These are phyloP conservation scores for Philopedon plagiatum DNA, from an alignment of 2,888 invertebrate species.

Conservation along the genomic window DNA sequence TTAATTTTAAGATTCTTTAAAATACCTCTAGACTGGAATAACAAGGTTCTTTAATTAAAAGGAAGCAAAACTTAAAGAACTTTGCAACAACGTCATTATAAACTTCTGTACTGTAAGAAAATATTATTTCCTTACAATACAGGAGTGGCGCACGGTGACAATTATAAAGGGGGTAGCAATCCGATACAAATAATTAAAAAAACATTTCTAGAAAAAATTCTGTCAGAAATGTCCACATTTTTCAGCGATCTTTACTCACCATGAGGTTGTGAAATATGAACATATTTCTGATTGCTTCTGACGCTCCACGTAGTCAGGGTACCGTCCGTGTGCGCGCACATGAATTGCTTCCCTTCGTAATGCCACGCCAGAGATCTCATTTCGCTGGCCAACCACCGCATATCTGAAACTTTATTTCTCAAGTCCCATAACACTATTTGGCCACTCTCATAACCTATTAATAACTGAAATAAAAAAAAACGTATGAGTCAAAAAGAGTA, in stretches of 20 bases:
- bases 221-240: neutral
- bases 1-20: too few species aligned
- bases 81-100: too few species aligned
- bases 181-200: too few species aligned
- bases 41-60: too few species aligned
- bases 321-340: slow-evolving; percentile 96
- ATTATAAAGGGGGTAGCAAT: too few species aligned
- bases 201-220: too few species aligned
- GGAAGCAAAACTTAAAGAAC: too few species aligned
- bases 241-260: slow-evolving; percentile 73
- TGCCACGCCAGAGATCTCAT: slow-evolving; percentile 96
- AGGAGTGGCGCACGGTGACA: too few species aligned
- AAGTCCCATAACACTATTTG: slow-evolving; percentile 97
- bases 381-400: slow-evolving; percentile 84
- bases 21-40: too few species aligned
- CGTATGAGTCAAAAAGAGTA: neutral
- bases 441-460: slow-evolving; percentile 97
- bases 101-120: too few species aligned
- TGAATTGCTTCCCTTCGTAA: slow-evolving; percentile 97
- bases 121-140: too few species aligned
- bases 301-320: slow-evolving; percentile 95
- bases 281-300: slow-evolving; percentile 82
- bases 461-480: slow-evolving; percentile 75
- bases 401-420: slow-evolving; percentile 87
- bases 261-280: slow-evolving; percentile 90